Evolutionary conservation across 2,797 vertebrate species (phyloP), one percentile per base, ranked within the genome.

Genomic region (Galaxias olidus): DNA sequence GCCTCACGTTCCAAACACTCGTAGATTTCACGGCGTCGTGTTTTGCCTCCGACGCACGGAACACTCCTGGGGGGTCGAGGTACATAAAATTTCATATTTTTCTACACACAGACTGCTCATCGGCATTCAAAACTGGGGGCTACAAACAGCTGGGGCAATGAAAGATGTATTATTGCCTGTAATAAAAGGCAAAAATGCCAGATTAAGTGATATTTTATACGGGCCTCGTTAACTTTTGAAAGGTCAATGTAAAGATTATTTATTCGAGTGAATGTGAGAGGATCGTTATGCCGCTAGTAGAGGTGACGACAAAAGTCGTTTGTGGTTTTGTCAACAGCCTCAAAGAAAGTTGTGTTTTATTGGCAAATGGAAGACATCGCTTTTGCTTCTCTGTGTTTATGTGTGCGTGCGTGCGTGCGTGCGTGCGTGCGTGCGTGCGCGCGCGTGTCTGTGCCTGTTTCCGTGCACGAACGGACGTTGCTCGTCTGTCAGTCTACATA

Each of bases 151-250:
- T 79, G 79, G 76, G 18, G 70, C 71, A 73, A 71, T 78, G 71
- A 78, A 81, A 83, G 74, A 78, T 80, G 70, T 84, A 84, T 74
- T 84, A 86, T 80, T 41, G 64, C n/a, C 66, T 41, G 67, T 67
- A 71, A 74, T 83, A 79, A 83, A 82, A 85, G 18, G 50, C 54
- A 71, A 80, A 86, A 84, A 85, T 79, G 79, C 62, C 75, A 82
- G 79, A 87, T 84, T 81, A 86, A 80, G 77, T 85, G 79, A 75
- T 79, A 73, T 85, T 84, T 86, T 80, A 84, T 80, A 75, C 59
- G 75, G 75, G 78, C 63, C 73, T 65, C 30, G 50, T 82, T 86
- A 75, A 85, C n/a, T 85, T 81, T 74, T 62, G 79, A 75, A 85
- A 89, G 82, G 82, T 84, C 84, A 80, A 58, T 44, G 66, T 63